A percentile compares a stretch with the other conserved stretches of the same genome.
Conservation (phyloP, 1,140 invertebrate genomes). For the Diabrotica virgifera region DNA sequence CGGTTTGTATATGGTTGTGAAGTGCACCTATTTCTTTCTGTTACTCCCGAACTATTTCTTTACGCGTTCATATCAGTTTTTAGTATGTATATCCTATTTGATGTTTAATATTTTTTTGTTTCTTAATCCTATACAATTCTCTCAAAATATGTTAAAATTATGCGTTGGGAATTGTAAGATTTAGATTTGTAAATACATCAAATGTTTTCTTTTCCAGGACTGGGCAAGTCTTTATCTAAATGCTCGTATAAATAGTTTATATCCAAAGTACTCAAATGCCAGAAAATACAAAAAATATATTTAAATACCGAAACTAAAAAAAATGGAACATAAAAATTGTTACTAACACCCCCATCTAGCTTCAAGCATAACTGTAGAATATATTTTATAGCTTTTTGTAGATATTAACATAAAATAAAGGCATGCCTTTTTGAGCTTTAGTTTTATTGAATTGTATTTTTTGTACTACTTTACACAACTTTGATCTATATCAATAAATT, state of each 20-base stretch:
- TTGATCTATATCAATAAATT: background rate
- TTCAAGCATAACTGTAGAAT: background rate
- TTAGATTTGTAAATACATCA: background rate
- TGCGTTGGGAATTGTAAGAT: too few relatives aligned
- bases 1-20: too few relatives aligned
- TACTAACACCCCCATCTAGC: background rate
- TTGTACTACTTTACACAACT: background rate
- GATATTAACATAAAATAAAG: background rate
- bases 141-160: too few relatives aligned
- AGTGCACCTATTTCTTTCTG: too few relatives aligned
- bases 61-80: too few relatives aligned
- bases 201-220: background rate
- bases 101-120: too few relatives aligned
- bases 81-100: too few relatives aligned
- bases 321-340: background rate
- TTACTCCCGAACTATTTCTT: too few relatives aligned
- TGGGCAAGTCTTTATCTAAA: background rate
- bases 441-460: background rate
- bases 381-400: background rate
- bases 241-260: background rate
- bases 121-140: too few relatives aligned
- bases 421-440: background rate
- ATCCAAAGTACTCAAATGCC: background rate
- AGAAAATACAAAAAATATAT: constrained; percentile 1
- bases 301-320: background rate